Conservation (phyloP, 2,113 vertebrate species). For the Phyllostomus hastatus region DNA sequence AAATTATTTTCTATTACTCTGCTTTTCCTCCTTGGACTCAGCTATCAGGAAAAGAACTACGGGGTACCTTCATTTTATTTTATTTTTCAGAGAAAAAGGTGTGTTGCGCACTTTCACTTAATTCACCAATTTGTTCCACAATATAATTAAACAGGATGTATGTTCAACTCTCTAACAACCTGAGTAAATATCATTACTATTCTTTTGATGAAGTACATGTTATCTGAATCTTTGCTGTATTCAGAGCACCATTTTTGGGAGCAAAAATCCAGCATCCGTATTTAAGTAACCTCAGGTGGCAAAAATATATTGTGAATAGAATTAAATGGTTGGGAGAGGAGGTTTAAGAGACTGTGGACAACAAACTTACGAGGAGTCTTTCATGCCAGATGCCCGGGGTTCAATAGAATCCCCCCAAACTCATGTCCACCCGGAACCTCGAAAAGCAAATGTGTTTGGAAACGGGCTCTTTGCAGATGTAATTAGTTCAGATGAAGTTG, state of each 20-base stretch:
- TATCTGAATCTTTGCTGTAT: not conserved
- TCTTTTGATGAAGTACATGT: not conserved
- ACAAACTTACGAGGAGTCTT: not conserved
- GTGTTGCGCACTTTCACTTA: not conserved
- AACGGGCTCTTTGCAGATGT: not conserved
- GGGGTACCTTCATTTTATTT: not conserved
- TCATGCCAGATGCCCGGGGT: not conserved
- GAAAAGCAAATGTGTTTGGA: no score
- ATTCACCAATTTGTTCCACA: not conserved
- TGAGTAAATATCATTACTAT: not conserved
- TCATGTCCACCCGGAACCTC: no score
- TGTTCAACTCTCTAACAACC: not conserved
- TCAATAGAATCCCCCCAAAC: not conserved
- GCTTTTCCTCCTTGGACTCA: not conserved
- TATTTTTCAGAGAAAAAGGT: not conserved
- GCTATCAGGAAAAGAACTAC: not conserved
- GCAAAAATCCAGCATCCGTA: not conserved
- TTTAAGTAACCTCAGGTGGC: not conserved
- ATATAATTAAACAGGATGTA: not conserved
- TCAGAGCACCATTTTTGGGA: not conserved
- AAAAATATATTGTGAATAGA: not conserved
- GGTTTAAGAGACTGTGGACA: not conserved
- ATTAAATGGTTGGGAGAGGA: not conserved
- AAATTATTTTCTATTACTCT: not conserved
- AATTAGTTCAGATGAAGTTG: not conserved